Percentiles rank a stretch among this genome's conserved stretches.
phyloP scores from a whole-genome alignment of 2,113 vertebrate species.

The Cinclus mexicanus region DNA sequence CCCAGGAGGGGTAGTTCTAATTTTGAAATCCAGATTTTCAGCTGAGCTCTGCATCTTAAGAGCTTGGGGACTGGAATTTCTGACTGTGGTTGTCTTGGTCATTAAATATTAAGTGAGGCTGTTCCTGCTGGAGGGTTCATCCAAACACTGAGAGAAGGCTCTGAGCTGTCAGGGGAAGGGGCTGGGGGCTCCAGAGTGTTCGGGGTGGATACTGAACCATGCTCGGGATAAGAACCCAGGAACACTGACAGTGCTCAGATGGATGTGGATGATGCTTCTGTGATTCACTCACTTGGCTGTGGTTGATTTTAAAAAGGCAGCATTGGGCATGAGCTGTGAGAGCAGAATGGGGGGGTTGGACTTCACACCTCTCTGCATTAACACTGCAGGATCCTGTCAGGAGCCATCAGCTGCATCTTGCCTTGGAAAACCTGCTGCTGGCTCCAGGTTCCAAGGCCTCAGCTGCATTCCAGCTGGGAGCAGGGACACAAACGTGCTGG shows the following conservation, averaged over 20 bases:
- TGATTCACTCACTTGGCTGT: neutral
- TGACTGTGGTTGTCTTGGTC: neutral
- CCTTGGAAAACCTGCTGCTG: neutral
- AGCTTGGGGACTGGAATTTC: constrained; percentile 11
- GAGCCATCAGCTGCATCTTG: neutral
- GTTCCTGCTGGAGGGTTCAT: neutral
- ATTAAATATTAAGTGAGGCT: constrained; percentile 19
- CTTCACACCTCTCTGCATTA: neutral
- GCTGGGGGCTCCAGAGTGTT: neutral
- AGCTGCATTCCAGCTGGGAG: neutral
- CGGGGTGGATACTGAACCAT: neutral
- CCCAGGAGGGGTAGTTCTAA: neutral
- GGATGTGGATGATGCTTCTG: neutral
- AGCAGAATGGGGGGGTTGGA: neutral
- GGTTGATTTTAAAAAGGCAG: neutral
- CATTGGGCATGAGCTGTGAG: neutral
- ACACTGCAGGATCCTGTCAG: neutral
- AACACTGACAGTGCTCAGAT: neutral
- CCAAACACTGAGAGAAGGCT: neutral
- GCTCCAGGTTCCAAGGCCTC: neutral
- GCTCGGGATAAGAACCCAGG: neutral
- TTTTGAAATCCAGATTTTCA: neutral
- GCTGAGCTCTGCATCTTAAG: neutral
- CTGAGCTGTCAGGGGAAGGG: neutral
- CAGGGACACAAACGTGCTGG: neutral